Base-by-base conservation (phyloP, 2,113 vertebrate species). In the Serilophus lunatus region DNA sequence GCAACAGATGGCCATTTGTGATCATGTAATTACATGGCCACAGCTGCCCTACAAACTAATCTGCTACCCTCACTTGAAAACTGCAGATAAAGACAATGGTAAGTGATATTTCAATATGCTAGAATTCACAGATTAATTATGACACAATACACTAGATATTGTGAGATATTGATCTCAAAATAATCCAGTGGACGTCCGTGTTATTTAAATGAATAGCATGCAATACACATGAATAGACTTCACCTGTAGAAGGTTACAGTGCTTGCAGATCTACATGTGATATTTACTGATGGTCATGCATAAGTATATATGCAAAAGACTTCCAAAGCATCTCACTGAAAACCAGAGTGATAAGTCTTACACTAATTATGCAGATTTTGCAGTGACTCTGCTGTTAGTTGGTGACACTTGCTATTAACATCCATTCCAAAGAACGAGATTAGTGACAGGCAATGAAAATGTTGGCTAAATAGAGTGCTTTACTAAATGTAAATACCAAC, bases 1-100 rank as follows among this genome's bases (percentile, higher is more conserved):
- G 82, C 82, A 96, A 94, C 92, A 97, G 93, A 96, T 90, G 95
- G 96, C 85, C 92, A 93, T 89, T 92, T 95, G 86, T 89, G 92
- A 76, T 47, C 42, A 7, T 81, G 78, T 88, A 96, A 97, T 97
- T 95, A 86, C 81, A 81, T 0, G 7, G 61, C 49, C 75, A 82
- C 28, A 65, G 66, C 80, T 95, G 88, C 86, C 83, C 95, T 91
- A 86, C 45, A 93, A 95, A 85, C 75, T 90, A 76, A 92, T 87
- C 75, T 86, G 59, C 81, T 94, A 65, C 45, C 51, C 64, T 90
- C 60, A 64, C 72, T 96, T 90, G 51, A 69, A 95, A 86, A 90
- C 50, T 77, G 76, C 80, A 86, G 29, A 68, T 78, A 91, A 91
- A 93, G 60, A 70, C 51, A 95, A 94, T 28, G 23, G 56, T 38